Evolutionary conservation across 2,113 vertebrate genomes (phyloP), one percentile per base, ranked within the genome.

Genomic region (Mus spicilegus): DNA sequence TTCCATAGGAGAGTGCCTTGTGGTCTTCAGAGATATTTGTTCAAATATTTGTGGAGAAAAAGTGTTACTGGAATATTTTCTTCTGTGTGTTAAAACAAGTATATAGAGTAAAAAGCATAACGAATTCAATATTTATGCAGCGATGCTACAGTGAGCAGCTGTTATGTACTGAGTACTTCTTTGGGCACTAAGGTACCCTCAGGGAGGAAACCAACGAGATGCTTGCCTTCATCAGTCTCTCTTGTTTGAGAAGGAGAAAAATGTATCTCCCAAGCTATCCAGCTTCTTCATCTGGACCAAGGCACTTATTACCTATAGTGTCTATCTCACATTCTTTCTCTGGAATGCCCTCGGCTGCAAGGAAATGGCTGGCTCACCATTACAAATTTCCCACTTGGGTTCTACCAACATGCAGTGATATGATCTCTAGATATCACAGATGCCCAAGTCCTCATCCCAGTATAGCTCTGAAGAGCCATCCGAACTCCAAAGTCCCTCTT

Each of bases 31-130:
- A 78, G 5, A 33, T 75, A 65, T 33, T 69, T 46, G 22, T 6
- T 58, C 69, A 93, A 85, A 81, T 81, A 75, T 90, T 90, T 91
- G 84, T 36, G 54, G 82, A 49, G 8, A 73, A 92, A 84, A 54
- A 39, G 46, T 54, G 56, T 88, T 75, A 24, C 7, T 24, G 24
- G 36, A 89, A 28, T 42, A 26, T 33, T 81, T 81, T 87, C 17
- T 39, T 67, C 58, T 70, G 14, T 11, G 9, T 78, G n/a, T 92
- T 94, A 67, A 70, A 63, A 86, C 84, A 70, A 81, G 33, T 90
- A 87, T 42, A 3, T n/a, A 73, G 54, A 78, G 72, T 76, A 80
- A 90, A 69, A 61, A 70, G 17, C 17, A 4, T 14, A 46, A 89
- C 69, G 46, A 42, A 81, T 73, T 80, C 56, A 54, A 0, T 20